Evolutionary conservation across 2,113 vertebrate species (phyloP), one percentile per base, ranked within the genome.

Genomic region (Sisor rabdophorus): DNA sequence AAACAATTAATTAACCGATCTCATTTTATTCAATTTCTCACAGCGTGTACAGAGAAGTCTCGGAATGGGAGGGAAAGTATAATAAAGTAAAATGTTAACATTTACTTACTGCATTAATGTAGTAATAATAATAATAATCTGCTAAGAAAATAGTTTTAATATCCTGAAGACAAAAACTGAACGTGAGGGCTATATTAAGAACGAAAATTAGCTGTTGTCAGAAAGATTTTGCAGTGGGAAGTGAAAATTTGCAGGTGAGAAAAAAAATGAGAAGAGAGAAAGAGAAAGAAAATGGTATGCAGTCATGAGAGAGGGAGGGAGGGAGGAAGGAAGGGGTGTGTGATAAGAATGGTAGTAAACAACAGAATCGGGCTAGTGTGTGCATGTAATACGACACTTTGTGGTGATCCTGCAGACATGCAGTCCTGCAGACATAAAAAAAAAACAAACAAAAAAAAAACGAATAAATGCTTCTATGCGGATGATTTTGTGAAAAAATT

Each of bases 291-390:
- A n/a, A 17, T 22, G 50, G 47, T 69, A 30, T 0, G 17, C 47
- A 52, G 1, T 52, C 28, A 24, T 52, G 22, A 48, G 22, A 26
- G 70, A 16, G 44, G 16, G 77, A 55, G n/a, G 58, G 53, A 50
- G 53, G 60, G 44, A 61, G 50, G 22, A 20, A 56, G 24, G 44
- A 40, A 52, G 28, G 64, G 50, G 65, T 44, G 32, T 73, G 77
- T 65, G 75, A 53, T 30, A 52, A 63, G 32, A 68, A 68, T n/a
- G 52, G 63, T 76, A 65, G 63, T 76, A 68, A 76, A 58, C 74
- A 68, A 67, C 61, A 76, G 50, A 53, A 65, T 19, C 12, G 6
- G 60, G 44, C 47, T 8, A 69, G 74, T 28, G 32, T 56, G 74
- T 63, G 58, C 5, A n/a, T 61, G 61, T 67, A 36, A 24, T 44